phyloP scores from a whole-genome alignment of 2,888 invertebrate genomes.

The Palloptera scutellata region DNA sequence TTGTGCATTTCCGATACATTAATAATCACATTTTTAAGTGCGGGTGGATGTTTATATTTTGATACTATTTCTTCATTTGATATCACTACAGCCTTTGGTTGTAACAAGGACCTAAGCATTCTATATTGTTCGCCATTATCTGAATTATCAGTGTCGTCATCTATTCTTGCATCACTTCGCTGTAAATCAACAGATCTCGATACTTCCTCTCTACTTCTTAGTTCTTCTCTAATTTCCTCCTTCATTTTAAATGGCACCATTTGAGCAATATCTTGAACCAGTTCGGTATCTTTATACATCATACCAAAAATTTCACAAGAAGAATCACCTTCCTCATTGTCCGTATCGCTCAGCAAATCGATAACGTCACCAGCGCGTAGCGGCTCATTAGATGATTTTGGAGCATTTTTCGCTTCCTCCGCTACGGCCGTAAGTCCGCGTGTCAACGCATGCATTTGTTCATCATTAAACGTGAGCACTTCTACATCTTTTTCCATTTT shows the following conservation, averaged over 20 bases:
- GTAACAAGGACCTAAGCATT: background rate
- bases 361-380: conserved; percentile 21
- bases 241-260: background rate
- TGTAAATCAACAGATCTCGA: background rate
- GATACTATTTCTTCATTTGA: background rate
- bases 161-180: background rate
- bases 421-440: conserved; percentile 28
- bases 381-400: background rate
- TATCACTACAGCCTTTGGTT: background rate
- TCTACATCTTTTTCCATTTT: background rate
- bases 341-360: conserved; percentile 32
- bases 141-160: background rate
- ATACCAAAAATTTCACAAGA: conserved; percentile 24
- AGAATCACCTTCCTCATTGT: conserved; percentile 11
- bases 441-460: conserved; percentile 23
- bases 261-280: background rate
- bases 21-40: too few relatives aligned
- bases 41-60: background rate
- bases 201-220: background rate
- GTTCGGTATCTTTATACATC: conserved; percentile 16
- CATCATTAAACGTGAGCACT: conserved; percentile 28
- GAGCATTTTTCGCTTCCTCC: conserved; percentile 14
- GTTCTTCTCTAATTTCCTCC: background rate
- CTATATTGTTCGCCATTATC: background rate
- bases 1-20: too few relatives aligned